These are phyloP conservation scores for Heliconius cydno DNA, from an alignment of 2,888 invertebrate species.

Conservation along the genomic window DNA sequence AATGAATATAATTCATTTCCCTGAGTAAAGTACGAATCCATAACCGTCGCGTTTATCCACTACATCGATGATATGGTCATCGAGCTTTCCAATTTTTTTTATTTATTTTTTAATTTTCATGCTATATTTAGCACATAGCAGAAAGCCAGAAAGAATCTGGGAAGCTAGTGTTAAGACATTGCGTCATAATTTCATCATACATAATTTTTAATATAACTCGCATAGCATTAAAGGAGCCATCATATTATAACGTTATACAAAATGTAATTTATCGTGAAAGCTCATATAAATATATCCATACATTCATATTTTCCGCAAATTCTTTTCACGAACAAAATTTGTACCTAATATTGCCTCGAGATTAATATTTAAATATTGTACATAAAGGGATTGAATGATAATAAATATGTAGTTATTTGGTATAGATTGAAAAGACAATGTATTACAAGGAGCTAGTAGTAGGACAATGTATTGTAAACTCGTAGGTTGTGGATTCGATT, in stretches of 20 bases:
- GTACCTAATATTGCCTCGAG: neutral
- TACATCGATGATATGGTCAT: no score
- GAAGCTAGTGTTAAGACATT: no score
- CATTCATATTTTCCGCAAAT: neutral
- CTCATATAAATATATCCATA: slow-evolving; percentile 15
- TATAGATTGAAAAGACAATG: neutral
- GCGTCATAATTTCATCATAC: neutral
- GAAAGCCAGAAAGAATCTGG: no score
- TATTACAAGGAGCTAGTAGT: neutral
- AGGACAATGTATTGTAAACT: neutral
- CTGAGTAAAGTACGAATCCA: no score
- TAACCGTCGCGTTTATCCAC: no score
- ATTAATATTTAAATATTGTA: slow-evolving; percentile 3
- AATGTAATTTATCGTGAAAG: neutral
- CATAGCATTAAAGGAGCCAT: neutral
- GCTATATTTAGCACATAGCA: no score
- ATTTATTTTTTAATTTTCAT: no score
- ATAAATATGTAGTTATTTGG: neutral
- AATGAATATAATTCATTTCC: no score
- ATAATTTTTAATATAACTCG: neutral
- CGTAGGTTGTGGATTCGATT: neutral
- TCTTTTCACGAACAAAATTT: slow-evolving; percentile 13
- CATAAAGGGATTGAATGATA: neutral
- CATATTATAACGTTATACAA: neutral
- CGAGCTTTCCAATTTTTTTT: no score